phyloP scores from a whole-genome alignment of 2,888 invertebrate species.

The Therioaphis trifolii region DNA sequence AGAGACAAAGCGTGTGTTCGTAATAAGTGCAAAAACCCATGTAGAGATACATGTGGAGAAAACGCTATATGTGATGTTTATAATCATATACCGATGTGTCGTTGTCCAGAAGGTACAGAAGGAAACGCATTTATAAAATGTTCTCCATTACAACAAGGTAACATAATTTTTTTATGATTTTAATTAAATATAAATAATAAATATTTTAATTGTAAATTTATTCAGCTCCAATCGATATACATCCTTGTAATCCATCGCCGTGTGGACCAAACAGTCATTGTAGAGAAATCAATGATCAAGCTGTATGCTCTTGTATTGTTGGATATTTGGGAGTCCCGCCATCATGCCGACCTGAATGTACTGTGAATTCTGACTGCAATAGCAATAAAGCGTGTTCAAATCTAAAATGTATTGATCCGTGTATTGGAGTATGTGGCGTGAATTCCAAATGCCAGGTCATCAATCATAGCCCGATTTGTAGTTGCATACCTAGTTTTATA shows the following conservation, averaged over 20 bases:
- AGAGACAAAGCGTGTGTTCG: conserved; percentile 77
- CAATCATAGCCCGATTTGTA: conserved; percentile 89
- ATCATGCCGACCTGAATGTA: conserved; percentile 80
- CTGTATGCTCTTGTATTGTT: conserved; percentile 84
- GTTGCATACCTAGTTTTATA: conserved; percentile 71
- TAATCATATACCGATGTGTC: conserved; percentile 83
- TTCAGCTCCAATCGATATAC: conserved; percentile 69
- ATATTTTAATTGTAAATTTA: conserved; percentile 23
- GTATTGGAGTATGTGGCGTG: conserved; percentile 70
- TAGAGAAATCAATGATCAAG: conserved; percentile 81
- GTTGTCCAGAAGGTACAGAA: conserved; percentile 76
- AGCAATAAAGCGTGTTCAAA: conserved; percentile 70
- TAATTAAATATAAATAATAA: not conserved
- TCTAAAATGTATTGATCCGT: conserved; percentile 71
- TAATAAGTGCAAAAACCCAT: conserved; percentile 74
- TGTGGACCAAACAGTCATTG: conserved; percentile 91
- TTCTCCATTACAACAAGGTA: conserved; percentile 61
- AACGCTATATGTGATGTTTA: conserved; percentile 71
- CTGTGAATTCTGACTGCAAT: conserved; percentile 74
- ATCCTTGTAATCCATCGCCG: conserved; percentile 85
- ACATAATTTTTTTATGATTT: not conserved
- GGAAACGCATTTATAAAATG: conserved; percentile 74
- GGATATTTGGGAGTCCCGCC: conserved; percentile 78
- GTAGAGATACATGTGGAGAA: conserved; percentile 77
- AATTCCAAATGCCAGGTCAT: conserved; percentile 73